Base-by-base conservation (phyloP, 2,888 invertebrate genomes). In the Salpingus planirostris region DNA sequence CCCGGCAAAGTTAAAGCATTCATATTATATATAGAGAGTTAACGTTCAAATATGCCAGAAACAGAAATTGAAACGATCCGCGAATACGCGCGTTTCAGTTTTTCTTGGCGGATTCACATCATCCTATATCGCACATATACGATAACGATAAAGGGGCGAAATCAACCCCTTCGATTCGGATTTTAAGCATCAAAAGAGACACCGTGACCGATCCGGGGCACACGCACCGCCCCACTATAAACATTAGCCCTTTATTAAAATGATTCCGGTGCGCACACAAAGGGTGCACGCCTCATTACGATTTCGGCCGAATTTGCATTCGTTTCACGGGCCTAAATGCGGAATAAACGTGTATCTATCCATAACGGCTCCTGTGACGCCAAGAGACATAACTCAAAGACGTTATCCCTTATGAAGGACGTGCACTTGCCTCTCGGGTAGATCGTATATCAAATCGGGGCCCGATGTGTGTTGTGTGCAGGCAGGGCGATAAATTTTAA, bases 11-110 rank as follows among this genome's bases (percentile, higher is more conserved):
- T 62, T 62, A 61, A 61, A 63, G 62, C 62, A 62, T 63, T 63
- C 62, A 63, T 63, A 60, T 62, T 61, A 63, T 63, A n/a, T n/a
- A 62, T 61, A 62, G 59, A 60, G 61, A 62, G 61, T 58, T 61
- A 62, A 60, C 61, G 62, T 62, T 62, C 63, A 62, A 63, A 65
- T 64, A 60, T 64, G 64, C 63, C 64, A 64, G 50, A 53, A 63
- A 62, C 64, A 64, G 64, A 64, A 64, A 64, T 64, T 64, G 64
- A 63, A 62, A 61, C 61, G 57, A 62, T 57, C 59, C 60, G 56
- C 59, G 59, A 59, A 57, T 60, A 59, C 61, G n/a, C n/a, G n/a
- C n/a, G 60, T 61, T 60, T 57, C 55, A 60, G 59, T 61, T 61
- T 61, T 60, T 61, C 55, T 52, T n/a, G n/a, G n/a, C n/a, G n/a